A percentile compares a stretch with the other conserved stretches of the same genome.
Evolutionary conservation across 2,888 invertebrate genomes (phyloP).

Genomic region (Notodonta dromedarius): DNA sequence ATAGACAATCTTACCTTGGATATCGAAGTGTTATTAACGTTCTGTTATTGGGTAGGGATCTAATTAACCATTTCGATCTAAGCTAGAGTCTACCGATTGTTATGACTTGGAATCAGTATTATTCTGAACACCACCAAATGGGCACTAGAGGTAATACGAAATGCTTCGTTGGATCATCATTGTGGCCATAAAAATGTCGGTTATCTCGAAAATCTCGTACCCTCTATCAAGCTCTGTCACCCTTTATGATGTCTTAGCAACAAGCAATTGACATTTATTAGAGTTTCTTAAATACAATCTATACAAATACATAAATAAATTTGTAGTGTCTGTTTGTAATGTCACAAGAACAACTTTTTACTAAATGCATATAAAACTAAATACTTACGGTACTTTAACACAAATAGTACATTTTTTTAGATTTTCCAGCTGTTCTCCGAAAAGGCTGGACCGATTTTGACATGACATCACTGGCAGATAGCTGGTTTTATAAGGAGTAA

Average conservation of each 20-base stretch:
- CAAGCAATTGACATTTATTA: slow-evolving; percentile 1
- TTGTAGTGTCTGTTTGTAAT: too few species aligned
- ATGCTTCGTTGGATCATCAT: background rate
- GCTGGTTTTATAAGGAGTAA: too few species aligned
- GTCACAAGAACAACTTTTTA: too few species aligned
- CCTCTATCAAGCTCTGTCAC: background rate
- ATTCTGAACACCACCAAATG: slow-evolving; percentile 1
- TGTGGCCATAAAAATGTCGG: background rate
- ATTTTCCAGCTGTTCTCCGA: too few species aligned
- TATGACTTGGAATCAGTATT: background rate
- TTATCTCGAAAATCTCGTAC: background rate
- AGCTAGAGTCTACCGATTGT: background rate
- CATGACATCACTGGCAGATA: too few species aligned
- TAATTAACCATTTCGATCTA: background rate
- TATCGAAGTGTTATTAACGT: background rate
- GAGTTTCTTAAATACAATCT: background rate
- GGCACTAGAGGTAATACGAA: background rate
- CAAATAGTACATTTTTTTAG: too few species aligned
- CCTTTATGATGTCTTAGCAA: background rate
- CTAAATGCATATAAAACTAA: background rate
- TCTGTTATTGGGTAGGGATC: background rate
- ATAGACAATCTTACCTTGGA: background rate
- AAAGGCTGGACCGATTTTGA: too few species aligned
- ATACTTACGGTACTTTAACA: too few species aligned
- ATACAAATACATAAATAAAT: background rate